Evolutionary conservation across 2,797 vertebrate species (phyloP).

Genomic region (Premnoplex brunnescens): DNA sequence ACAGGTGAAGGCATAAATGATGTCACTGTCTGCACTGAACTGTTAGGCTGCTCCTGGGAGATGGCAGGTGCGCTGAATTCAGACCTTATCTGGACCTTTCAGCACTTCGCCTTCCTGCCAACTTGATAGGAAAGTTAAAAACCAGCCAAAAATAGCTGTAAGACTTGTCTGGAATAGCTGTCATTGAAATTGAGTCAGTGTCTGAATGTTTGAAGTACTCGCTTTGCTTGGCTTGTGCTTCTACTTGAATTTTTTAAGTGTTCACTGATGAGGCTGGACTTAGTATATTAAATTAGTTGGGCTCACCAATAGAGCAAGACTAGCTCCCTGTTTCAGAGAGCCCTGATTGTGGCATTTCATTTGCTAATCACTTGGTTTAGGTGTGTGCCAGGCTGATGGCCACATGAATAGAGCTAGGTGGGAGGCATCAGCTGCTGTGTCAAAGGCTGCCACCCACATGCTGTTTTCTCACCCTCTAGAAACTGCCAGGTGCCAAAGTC

Average conservation of each 20-base stretch:
- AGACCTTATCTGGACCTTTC: neutral
- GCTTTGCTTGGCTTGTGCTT: neutral
- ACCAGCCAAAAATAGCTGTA: neutral
- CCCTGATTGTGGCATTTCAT: neutral
- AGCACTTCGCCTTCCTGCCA: neutral
- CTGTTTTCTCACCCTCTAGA: neutral
- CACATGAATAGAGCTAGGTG: neutral
- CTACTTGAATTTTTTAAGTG: neutral
- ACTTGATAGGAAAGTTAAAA: neutral
- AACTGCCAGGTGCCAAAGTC: neutral
- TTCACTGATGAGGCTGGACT: neutral
- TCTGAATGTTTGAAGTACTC: neutral
- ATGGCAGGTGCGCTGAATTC: neutral
- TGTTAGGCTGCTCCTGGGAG: neutral
- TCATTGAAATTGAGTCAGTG: neutral
- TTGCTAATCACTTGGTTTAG: neutral
- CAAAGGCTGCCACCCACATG: neutral
- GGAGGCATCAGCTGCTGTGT: neutral
- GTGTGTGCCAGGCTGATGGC: neutral
- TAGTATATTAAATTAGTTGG: neutral
- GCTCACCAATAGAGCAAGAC: neutral
- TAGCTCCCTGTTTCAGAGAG: neutral
- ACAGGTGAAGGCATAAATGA: neutral
- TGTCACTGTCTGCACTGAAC: neutral
- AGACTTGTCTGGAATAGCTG: neutral